These are phyloP conservation scores for Agelas oroides DNA, from an alignment of 37 sponge, comb jelly and placozoan species.

Conservation along the genomic window DNA sequence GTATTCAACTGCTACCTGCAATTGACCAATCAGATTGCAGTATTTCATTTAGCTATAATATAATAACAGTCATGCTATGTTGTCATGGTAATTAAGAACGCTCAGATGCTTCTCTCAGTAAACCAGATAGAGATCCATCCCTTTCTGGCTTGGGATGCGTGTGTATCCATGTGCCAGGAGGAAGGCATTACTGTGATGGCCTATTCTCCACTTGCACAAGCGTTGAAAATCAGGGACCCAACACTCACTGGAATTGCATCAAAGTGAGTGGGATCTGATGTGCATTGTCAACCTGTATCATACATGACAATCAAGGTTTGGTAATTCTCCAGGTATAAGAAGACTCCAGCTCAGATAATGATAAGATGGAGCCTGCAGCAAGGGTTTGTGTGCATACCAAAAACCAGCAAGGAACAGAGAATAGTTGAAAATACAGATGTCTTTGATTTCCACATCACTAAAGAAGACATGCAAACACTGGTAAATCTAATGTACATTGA, in stretches of 20 bases:
- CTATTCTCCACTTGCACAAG: conserved; percentile 84
- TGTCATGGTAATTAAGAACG: conserved; percentile 59
- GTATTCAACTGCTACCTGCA: no score
- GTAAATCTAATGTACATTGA: conserved; percentile 11
- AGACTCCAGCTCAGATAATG: conserved; percentile 82
- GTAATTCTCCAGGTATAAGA: conserved; percentile 63
- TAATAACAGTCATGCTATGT: not conserved
- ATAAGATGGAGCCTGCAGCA: conserved; percentile 85
- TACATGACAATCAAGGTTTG: no score
- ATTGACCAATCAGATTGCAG: no score
- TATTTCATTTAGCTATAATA: no score
- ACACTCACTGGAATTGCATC: no score
- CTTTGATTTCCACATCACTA: conserved; percentile 84
- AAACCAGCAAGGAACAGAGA: conserved; percentile 64
- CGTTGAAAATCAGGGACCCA: conserved; percentile 16
- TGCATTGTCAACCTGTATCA: no score
- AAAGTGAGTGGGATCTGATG: no score
- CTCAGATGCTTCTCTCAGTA: conserved; percentile 64
- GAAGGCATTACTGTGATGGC: conserved; percentile 76
- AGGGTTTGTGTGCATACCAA: conserved; percentile 87
- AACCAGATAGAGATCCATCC: conserved; percentile 88
- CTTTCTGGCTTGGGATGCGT: conserved; percentile 74
- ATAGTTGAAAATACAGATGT: conserved; percentile 81
- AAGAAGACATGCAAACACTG: conserved; percentile 79
- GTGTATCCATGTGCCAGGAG: conserved; percentile 64